Conservation (phyloP, 2,888 invertebrate genomes). For the Spodoptera picta region DNA sequence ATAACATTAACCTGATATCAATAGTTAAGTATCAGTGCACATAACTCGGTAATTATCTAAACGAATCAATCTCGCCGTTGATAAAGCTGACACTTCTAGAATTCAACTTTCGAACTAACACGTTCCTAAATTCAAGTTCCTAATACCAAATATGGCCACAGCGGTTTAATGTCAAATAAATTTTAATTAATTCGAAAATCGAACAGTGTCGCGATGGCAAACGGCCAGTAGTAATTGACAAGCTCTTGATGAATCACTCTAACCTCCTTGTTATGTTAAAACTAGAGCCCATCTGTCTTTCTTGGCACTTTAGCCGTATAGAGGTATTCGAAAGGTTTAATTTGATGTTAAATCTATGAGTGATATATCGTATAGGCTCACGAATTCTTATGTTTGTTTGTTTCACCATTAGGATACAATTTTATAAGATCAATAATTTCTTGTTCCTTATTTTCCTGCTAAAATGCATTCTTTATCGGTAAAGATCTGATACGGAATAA, state of each 20-base stretch:
- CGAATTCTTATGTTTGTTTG: conserved; percentile 60
- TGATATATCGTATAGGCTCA: conserved; percentile 76
- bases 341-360: conserved; percentile 74
- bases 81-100: conserved; percentile 62
- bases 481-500: neutral
- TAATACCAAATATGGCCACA: conserved; percentile 51
- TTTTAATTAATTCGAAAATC: conserved; percentile 85
- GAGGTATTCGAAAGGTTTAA: conserved; percentile 74
- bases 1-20: conserved; percentile 35
- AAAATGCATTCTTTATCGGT: too few relatives aligned
- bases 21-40: conserved; percentile 27
- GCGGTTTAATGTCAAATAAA: conserved; percentile 77
- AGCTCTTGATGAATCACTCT: conserved; percentile 84
- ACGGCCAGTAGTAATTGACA: conserved; percentile 84
- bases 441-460: neutral
- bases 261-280: conserved; percentile 83
- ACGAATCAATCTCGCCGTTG: conserved; percentile 60
- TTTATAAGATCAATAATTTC: neutral
- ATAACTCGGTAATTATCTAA: conserved; percentile 51
- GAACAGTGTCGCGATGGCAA: conserved; percentile 74
- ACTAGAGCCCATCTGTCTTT: conserved; percentile 81
- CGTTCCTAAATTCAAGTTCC: conserved; percentile 54
- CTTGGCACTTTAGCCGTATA: conserved; percentile 68
- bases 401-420: conserved; percentile 29
- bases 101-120: conserved; percentile 59